Conservation (phyloP, 2,113 vertebrate species). For the Phalacrocorax pelagicus region DNA sequence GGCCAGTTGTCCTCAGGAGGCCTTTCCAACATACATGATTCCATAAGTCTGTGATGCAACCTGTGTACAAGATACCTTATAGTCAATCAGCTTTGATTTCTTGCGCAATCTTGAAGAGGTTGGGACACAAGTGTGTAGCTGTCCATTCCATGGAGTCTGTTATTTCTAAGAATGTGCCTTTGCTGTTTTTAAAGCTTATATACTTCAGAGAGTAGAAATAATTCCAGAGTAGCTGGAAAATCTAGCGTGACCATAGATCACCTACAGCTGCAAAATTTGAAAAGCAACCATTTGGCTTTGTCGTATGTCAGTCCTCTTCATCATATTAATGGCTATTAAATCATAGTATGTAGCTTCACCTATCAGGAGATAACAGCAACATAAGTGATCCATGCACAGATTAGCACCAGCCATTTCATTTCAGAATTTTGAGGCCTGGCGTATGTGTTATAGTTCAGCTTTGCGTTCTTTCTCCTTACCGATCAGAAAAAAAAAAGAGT, state of each 20-base stretch:
- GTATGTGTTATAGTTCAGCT: not conserved
- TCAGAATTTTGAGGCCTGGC: not conserved
- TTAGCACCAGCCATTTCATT: not conserved
- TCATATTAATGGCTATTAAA: not conserved
- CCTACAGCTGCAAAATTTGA: not conserved
- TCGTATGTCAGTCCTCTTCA: not conserved
- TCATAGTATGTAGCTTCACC: not conserved
- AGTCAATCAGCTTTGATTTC: not conserved
- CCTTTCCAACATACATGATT: not conserved
- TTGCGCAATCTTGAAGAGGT: not conserved
- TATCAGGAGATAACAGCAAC: not conserved
- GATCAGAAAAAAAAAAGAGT: not conserved
- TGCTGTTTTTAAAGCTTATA: not conserved
- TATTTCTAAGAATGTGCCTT: not conserved
- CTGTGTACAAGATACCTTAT: not conserved
- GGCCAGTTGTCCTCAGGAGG: not conserved
- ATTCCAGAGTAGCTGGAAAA: not conserved
- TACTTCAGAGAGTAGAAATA: not conserved
- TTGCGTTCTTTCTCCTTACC: not conserved
- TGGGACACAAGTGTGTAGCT: not conserved
- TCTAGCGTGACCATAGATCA: not conserved
- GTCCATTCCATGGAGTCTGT: not conserved
- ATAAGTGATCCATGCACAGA: not conserved
- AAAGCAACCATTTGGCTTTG: not conserved
- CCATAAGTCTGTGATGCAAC: not conserved